Evolutionary conservation across 1,140 invertebrate species (phyloP).

Genomic region (Dendroctonus ponderosae): DNA sequence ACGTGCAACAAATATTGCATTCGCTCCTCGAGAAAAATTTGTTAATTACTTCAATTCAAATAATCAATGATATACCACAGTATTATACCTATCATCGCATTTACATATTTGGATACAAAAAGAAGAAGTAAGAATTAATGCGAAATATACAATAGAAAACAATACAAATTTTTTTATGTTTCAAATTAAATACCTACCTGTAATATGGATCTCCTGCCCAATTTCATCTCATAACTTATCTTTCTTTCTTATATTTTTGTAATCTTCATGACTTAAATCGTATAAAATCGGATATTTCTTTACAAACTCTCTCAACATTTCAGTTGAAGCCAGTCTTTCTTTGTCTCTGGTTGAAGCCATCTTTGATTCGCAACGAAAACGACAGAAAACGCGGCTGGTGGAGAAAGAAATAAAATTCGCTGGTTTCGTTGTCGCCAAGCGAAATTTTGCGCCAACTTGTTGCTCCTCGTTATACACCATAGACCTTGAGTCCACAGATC

Average conservation of each 20-base stretch:
- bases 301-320: conserved; percentile 26
- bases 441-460: no score
- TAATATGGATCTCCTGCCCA: conserved; percentile 9
- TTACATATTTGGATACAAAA: not conserved
- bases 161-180: no score
- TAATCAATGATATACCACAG: conserved; percentile 6
- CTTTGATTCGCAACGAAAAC: no score
- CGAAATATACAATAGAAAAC: conserved; percentile 1
- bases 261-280: conserved; percentile 24
- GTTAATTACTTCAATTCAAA: conserved; percentile 14
- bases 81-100: not conserved
- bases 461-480: no score
- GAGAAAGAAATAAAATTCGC: no score
- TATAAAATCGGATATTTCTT: conserved; percentile 31
- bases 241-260: conserved; percentile 35
- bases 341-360: no score
- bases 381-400: no score
- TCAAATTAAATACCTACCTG: conserved; percentile 3
- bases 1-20: conserved; percentile 14
- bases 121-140: not conserved
- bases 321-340: not conserved
- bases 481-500: no score
- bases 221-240: conserved; percentile 30
- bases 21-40: conserved; percentile 27
- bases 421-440: no score